Evolutionary conservation across 1,140 invertebrate genomes (phyloP), one percentile per base, ranked within the genome.

Genomic region (Drosophila lini): DNA sequence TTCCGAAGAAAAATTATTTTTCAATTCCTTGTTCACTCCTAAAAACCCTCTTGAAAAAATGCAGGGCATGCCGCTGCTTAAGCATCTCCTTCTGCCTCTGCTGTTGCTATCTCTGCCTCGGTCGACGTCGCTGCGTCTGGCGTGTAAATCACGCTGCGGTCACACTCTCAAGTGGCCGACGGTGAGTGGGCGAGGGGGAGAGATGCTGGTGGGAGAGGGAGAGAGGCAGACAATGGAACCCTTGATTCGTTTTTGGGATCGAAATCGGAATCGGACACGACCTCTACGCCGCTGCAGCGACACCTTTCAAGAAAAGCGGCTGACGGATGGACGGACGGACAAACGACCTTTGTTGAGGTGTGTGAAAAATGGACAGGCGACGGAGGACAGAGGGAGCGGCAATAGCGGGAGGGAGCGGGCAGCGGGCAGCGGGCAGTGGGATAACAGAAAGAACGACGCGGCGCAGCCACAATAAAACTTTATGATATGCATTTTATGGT

Each of bases 401-500:
- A 19, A 19, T 19, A 19, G 0, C 19, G 19, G 19, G n/a, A 25
- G 36, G 57, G 45, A 34, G 10, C 13, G 31, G 59, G 48, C 22
- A n/a, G 10, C 13, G 31, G 59, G 48, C 22, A n/a, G 58, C 10
- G 58, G 42, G 9, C 48, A 13, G 48, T 13, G 41, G 31, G 9
- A 67, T 41, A 48, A 70, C 28, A 58, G 25, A 71, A 74, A 80
- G 76, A 69, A 78, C 61, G 67, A 61, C 70, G 70, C 70, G 75
- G 56, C 83, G 65, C 70, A 82, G 82, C 71, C 56, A 84, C 70
- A 89, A 89, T 89, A 89, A 89, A 89, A 89, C 71, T 89, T 90
- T 89, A 89, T 89, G 84, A 89, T 89, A 84, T 80, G 84, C 80
- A 89, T 81, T 84, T 89, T 89, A 89, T 84, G 69, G 70, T 71